A percentile compares a stretch with the other conserved stretches of the same genome.
Conservation (phyloP, 1,140 invertebrate species). For the Neuroterus valhalla region DNA sequence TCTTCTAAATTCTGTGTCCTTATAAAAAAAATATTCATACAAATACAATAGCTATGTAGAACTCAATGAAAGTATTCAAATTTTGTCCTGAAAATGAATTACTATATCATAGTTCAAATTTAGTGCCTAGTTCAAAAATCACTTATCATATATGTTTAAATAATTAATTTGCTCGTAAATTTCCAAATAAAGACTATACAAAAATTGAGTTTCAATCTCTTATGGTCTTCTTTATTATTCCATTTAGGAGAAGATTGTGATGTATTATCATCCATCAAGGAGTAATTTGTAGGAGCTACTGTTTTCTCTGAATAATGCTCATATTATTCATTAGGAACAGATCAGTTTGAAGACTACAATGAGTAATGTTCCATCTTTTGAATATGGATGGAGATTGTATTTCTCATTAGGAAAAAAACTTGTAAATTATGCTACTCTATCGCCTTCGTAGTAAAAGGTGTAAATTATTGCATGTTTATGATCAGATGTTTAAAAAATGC, state of each 20-base stretch:
- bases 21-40: no score
- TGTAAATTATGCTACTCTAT: background rate
- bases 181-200: no score
- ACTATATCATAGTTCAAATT: no score
- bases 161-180: no score
- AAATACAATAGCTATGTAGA: no score
- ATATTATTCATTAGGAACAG: background rate
- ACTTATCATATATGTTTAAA: no score
- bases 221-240: background rate
- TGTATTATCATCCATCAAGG: background rate
- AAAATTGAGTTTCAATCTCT: no score
- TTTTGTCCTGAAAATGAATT: no score
- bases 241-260: background rate
- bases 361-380: background rate
- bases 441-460: background rate
- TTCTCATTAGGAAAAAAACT: background rate
- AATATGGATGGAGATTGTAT: background rate
- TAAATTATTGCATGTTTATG: conserved; percentile 7
- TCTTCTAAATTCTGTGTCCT: no score
- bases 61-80: no score
- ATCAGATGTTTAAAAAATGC: background rate
- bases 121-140: no score
- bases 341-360: background rate
- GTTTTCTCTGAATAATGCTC: conserved; percentile 17
- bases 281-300: conserved; percentile 1